Evolutionary conservation across 2,888 invertebrate species (phyloP).

Genomic region (Drosophila antonietae): DNA sequence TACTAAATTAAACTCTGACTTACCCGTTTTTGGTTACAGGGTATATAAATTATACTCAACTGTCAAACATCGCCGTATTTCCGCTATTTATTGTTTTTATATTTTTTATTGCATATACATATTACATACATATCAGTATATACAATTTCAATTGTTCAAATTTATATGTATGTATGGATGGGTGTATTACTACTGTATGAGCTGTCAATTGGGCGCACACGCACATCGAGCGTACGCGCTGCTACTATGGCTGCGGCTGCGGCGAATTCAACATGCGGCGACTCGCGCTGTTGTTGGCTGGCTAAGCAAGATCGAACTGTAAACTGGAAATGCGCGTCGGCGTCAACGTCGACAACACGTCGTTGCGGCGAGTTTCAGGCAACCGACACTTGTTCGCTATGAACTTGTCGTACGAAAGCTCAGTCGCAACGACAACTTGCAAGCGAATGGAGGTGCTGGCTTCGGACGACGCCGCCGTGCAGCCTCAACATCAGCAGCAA

Average conservation of each 20-base stretch:
- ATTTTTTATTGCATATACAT: conserved; percentile 21
- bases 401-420: conserved; percentile 72
- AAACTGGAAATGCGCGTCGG: conserved; percentile 65
- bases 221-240: conserved; percentile 29
- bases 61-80: conserved; percentile 41
- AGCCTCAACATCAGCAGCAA: conserved; percentile 57
- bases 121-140: conserved; percentile 22
- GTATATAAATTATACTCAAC: conserved; percentile 36
- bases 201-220: conserved; percentile 46
- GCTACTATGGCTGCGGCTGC: not conserved
- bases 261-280: conserved; percentile 44
- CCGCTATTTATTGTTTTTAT: conserved; percentile 56
- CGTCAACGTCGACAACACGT: conserved; percentile 9
- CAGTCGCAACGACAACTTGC: conserved; percentile 85
- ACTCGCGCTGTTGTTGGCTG: conserved; percentile 3
- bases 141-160: conserved; percentile 51
- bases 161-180: conserved; percentile 7
- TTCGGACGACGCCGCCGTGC: conserved; percentile 74
- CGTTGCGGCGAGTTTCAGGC: conserved; percentile 30
- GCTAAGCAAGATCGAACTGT: conserved; percentile 39
- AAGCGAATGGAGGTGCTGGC: conserved; percentile 84
- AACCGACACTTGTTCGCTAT: conserved; percentile 82
- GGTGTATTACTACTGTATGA: conserved; percentile 11
- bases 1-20: conserved; percentile 18
- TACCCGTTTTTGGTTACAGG: conserved; percentile 33